Evolutionary conservation across 2,113 vertebrate genomes (phyloP).

Genomic region (Oriolus oriolus): DNA sequence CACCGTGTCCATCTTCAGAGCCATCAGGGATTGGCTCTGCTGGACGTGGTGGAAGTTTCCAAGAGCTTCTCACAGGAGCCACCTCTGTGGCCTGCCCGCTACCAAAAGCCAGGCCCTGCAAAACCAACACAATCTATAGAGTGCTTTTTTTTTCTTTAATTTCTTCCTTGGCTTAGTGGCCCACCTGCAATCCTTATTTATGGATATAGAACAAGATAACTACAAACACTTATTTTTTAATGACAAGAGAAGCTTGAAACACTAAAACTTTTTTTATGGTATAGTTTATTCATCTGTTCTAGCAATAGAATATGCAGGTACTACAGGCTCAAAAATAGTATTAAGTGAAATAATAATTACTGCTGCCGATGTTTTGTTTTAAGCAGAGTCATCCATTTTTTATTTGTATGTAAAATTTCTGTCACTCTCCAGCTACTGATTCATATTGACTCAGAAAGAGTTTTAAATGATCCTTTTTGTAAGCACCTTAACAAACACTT

Average conservation of each 20-base stretch:
- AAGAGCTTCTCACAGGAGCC: background rate
- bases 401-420: background rate
- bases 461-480: background rate
- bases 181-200: background rate
- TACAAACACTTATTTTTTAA: background rate
- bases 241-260: background rate
- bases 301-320: background rate
- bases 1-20: background rate
- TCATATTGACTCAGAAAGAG: background rate
- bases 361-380: background rate
- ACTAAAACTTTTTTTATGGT: background rate
- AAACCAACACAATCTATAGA: background rate
- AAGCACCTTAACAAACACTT: background rate
- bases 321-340: background rate
- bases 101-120: background rate
- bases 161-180: background rate
- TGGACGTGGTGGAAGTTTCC: background rate
- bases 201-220: background rate
- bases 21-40: background rate
- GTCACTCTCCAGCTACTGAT: background rate
- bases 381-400: background rate
- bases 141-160: background rate
- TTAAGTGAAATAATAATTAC: background rate
- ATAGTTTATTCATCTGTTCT: background rate
- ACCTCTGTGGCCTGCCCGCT: fast-evolving